Evolutionary conservation across 2,888 invertebrate genomes (phyloP).

Genomic region (Cantharis nigra): DNA sequence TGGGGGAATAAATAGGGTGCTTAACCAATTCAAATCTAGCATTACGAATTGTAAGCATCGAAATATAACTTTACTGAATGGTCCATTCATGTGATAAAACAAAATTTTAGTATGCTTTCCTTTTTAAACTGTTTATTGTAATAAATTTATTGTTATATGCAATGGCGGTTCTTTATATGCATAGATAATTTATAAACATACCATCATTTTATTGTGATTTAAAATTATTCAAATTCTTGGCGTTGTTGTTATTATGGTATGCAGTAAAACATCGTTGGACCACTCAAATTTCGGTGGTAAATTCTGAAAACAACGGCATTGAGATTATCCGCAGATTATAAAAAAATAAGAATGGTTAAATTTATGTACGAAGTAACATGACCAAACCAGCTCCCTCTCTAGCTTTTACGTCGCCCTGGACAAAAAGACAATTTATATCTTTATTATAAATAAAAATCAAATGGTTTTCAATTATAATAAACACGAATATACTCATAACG

Average conservation of each 20-base stretch:
- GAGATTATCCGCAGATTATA: no score
- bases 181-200: neutral
- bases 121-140: neutral
- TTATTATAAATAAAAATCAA: no score
- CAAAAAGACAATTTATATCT: no score
- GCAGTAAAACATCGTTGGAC: neutral
- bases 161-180: neutral
- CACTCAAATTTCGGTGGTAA: neutral
- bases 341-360: no score
- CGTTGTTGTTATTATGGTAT: neutral
- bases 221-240: neutral
- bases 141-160: neutral
- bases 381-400: no score
- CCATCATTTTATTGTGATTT: neutral
- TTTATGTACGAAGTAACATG: no score
- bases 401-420: no score
- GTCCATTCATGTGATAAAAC: neutral
- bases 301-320: no score
- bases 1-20: neutral
- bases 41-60: slow-evolving; percentile 3
- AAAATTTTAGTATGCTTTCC: neutral
- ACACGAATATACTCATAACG: no score
- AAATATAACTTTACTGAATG: neutral
- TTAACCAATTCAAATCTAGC: neutral
- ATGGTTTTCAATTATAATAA: no score